Conservation (phyloP, 1,140 invertebrate genomes). For the Solen grandis region DNA sequence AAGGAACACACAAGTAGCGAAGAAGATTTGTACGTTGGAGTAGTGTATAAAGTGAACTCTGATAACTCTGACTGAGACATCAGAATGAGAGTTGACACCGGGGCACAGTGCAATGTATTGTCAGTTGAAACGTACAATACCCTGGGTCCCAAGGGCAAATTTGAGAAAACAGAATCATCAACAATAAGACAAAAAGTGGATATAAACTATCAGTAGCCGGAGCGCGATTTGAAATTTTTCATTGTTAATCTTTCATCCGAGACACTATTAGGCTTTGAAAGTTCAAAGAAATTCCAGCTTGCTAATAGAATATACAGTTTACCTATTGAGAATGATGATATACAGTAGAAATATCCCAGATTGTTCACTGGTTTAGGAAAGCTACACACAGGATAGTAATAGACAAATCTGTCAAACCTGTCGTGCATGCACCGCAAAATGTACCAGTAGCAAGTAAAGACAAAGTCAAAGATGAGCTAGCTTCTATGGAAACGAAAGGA, state of each 20-base stretch:
- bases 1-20: neutral
- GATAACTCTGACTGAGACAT: neutral
- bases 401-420: constrained; percentile 14
- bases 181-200: constrained; percentile 1
- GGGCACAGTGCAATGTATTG: constrained; percentile 21
- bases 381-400: constrained; percentile 1
- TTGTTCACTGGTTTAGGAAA: neutral
- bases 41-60: neutral
- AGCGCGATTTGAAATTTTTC: constrained; percentile 31
- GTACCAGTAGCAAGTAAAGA: constrained; percentile 20
- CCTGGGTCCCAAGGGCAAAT: neutral
- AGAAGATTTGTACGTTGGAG: no score
- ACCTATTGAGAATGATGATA: neutral
- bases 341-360: neutral
- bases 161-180: constrained; percentile 7
- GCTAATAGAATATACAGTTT: constrained; percentile 16
- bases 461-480: neutral
- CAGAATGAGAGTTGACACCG: constrained; percentile 18
- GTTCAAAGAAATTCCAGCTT: constrained; percentile 9
- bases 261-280: constrained; percentile 27
- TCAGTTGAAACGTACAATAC: neutral
- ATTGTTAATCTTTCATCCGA: constrained; percentile 21
- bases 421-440: constrained; percentile 4
- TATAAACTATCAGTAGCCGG: neutral
- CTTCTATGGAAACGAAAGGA: neutral